Base-by-base conservation (phyloP, 2,888 invertebrate species). In the Morinoia aosen region DNA sequence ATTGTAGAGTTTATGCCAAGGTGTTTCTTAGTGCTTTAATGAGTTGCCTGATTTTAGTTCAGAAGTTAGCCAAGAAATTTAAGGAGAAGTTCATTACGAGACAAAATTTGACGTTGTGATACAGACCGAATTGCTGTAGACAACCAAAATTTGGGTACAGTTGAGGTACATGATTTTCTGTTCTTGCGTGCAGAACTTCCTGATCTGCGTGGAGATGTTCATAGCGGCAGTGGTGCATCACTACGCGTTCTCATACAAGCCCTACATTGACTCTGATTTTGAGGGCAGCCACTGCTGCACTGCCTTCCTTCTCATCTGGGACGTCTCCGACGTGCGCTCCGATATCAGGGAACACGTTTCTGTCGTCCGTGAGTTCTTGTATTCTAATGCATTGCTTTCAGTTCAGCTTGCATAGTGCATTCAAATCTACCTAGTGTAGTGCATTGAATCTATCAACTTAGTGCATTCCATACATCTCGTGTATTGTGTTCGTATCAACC, bases 121-220 rank as follows among this genome's bases (percentile, higher is more conserved):
- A 76, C 16, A 25, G 33, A 76, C 76, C 19, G 25, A 76, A 10
- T 12, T 76, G 16, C 25, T 76, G 16, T 76, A 33, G 19, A 76
- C 3, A 8, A 12, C 61, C 19, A 10, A 76, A 76, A 10, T 76
- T 76, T 76, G 7, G 16, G 19, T 33, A 33, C 8, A 76, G 8
- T 76, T 16, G 76, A 76, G 76, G 16, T 16, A 19, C 33, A 48
- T 48, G 3, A 40, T 40, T 90, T 16, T 12, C 48, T 33, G 19
- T 90, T 90, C 2, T 39, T 90, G 40, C 7, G 3, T 90, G 40
- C 98, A 99, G 98, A 99, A 99, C 97, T 99, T 99, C 97, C 97
- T 99, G 95, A 99, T 99, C 97, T 99, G 99, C 97, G 99, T 99
- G 97, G 99, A 99, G 98, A 99, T 99, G 99, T 99, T 99, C 97